These are phyloP conservation scores for Phorcus lineatus DNA, from an alignment of 2,888 invertebrate genomes.

Conservation along the genomic window DNA sequence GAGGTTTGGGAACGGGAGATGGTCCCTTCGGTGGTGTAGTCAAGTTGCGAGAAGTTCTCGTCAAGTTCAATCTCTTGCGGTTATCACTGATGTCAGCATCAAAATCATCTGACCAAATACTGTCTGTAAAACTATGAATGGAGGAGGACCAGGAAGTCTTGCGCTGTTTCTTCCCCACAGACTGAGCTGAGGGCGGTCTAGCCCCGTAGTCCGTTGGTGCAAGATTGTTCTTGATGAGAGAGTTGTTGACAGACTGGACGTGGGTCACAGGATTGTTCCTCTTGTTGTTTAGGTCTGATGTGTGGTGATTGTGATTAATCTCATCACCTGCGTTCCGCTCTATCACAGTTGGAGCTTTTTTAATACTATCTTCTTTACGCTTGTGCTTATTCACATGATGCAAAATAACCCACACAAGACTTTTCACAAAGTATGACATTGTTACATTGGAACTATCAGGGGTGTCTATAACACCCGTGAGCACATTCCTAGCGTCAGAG, in stretches of 20 bases:
- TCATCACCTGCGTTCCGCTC: slow-evolving; percentile 34
- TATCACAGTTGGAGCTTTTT: slow-evolving; percentile 18
- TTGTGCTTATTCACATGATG: slow-evolving; percentile 66
- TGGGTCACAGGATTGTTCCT: slow-evolving; percentile 21
- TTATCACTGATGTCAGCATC: slow-evolving; percentile 30
- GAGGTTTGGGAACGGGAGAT: slow-evolving; percentile 16
- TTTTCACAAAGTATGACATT: slow-evolving; percentile 71
- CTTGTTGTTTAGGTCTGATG: slow-evolving; percentile 35
- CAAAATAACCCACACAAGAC: slow-evolving; percentile 74
- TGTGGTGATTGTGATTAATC: slow-evolving; percentile 38
- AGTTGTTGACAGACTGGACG: slow-evolving; percentile 33
- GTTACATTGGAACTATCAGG: slow-evolving; percentile 71
- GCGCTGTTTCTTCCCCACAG: slow-evolving; percentile 28
- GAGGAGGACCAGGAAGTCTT: slow-evolving; percentile 57
- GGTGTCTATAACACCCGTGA: slow-evolving; percentile 76
- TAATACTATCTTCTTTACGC: slow-evolving; percentile 42
- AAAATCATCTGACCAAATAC: slow-evolving; percentile 67
- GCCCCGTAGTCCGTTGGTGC: slow-evolving; percentile 30
- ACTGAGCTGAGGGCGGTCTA: slow-evolving; percentile 36
- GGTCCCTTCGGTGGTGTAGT: neutral
- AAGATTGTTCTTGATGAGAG: slow-evolving; percentile 29
- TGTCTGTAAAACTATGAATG: slow-evolving; percentile 64
- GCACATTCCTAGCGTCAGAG: slow-evolving; percentile 75
- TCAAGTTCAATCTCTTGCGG: slow-evolving; percentile 39
- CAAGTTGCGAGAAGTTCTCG: slow-evolving; percentile 29